Base-by-base conservation (phyloP, 2,888 invertebrate genomes). In the Idaea biselata region DNA sequence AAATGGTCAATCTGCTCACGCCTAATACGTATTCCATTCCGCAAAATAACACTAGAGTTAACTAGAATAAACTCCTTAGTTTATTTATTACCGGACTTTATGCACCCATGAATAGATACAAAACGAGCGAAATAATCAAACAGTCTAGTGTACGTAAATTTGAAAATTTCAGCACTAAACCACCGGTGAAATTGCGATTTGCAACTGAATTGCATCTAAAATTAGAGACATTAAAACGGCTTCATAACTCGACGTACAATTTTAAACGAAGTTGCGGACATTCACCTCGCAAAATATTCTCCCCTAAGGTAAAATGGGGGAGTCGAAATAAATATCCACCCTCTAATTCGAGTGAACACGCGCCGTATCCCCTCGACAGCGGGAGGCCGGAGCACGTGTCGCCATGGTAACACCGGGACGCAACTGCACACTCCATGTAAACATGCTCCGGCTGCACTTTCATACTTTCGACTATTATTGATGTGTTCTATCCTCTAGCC, bases 271-370 rank as follows among this genome's bases (percentile, higher is more conserved):
- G 82, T 77, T 79, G 78, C 67, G 91, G 88, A 84, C 88, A 75
- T 92, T 91, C 89, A 91, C 91, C 91, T 90, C 84, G 81, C 84
- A 82, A 86, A 87, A 83, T 44, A 44, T 82, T 84, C 84, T 87
- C 87, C 89, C 89, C 86, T 84, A 80, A 86, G 83, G 85, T 84
- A 81, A 86, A 83, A 82, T 75, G 81, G 80, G 87, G 87, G 87
- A 81, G 86, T 81, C 83, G 78, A 87, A 89, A 89, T 89, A 89
- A 82, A 85, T 85, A 68, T 82, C 84, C 86, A 83, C 87, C 89
- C 87, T 87, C 88, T 86, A 87, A 86, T 86, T 86, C 81, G 81
- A 80, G 80, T 79, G 75, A 73, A 66, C 76, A 77, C 78, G 79
- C 76, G 80, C 44, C 44, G 80, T 81, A 83, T 83, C 84, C 88